Evolutionary conservation across 2,113 vertebrate species (phyloP).

Genomic region (Ictalurus furcatus): DNA sequence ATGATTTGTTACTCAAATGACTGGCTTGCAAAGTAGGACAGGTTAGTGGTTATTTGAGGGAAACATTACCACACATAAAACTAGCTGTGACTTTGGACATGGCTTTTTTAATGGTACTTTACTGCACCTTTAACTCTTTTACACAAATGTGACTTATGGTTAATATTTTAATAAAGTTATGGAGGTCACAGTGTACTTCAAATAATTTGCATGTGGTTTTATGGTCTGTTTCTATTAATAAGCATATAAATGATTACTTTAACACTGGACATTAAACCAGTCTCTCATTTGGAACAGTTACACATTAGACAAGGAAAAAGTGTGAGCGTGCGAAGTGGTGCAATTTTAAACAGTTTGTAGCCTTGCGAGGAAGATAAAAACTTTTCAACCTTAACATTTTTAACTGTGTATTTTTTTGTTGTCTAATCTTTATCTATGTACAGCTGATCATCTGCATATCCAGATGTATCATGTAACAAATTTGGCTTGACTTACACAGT

Average conservation of each 20-base stretch:
- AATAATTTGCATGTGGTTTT: conserved; percentile 42
- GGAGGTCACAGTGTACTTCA: conserved; percentile 50
- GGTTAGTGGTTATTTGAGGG: conserved; percentile 41
- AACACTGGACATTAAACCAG: conserved; percentile 61
- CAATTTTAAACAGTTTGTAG: conserved; percentile 29
- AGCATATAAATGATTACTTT: conserved; percentile 57
- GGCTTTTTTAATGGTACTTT: background rate
- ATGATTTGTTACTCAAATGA: conserved; percentile 51
- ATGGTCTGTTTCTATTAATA: conserved; percentile 58
- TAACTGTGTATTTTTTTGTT: background rate
- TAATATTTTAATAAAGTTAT: conserved; percentile 61
- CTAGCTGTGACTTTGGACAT: background rate
- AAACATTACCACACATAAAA: conserved; percentile 31
- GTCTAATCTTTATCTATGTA: background rate
- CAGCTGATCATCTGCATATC: background rate
- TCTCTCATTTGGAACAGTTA: conserved; percentile 54
- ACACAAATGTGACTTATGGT: conserved; percentile 35
- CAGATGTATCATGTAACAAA: background rate
- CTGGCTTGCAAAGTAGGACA: conserved; percentile 40
- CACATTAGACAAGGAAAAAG: conserved; percentile 54
- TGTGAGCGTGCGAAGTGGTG: conserved; percentile 11
- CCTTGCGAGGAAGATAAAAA: background rate
- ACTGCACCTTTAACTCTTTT: background rate
- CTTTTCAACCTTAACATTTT: background rate
- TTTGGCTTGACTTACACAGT: background rate